phyloP scores from a whole-genome alignment of 2,888 invertebrate species.

The Eudasyphora cyanicolor region DNA sequence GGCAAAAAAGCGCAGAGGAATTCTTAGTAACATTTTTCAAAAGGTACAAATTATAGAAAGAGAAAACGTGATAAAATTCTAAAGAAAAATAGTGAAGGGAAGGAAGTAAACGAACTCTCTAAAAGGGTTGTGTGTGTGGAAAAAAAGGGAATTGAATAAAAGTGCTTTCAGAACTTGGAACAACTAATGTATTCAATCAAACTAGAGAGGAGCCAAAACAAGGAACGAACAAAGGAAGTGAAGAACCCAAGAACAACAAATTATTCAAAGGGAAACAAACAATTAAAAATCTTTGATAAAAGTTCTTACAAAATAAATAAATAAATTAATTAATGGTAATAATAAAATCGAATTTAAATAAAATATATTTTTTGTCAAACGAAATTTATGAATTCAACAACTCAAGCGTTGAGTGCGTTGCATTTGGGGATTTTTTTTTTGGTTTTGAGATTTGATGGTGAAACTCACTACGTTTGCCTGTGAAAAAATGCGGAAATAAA shows the following conservation, averaged over 20 bases:
- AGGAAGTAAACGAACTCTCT: no score
- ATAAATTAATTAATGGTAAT: neutral
- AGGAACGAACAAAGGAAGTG: constrained; percentile 13
- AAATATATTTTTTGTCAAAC: constrained; percentile 11
- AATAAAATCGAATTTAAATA: neutral
- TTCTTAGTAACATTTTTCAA: constrained; percentile 19
- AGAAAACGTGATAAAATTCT: neutral
- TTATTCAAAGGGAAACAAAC: neutral
- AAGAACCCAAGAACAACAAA: constrained; percentile 5
- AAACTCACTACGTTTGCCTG: constrained; percentile 66
- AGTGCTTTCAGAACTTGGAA: constrained; percentile 9
- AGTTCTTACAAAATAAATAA: neutral
- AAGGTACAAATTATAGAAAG: neutral
- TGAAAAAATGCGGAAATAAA: constrained; percentile 63
- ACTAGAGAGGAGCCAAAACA: no score
- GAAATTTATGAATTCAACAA: constrained; percentile 38
- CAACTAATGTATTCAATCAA: no score
- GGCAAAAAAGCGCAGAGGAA: constrained; percentile 63
- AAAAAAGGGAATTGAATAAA: neutral
- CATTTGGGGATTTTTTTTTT: constrained; percentile 29
- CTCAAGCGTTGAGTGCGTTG: constrained; percentile 62
- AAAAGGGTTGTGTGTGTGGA: no score
- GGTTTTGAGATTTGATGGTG: constrained; percentile 49
- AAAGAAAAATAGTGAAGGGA: constrained; percentile 23
- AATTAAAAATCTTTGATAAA: neutral